These are phyloP conservation scores for Schizotus pectinicornis DNA, from an alignment of 2,888 invertebrate species.

Conservation along the genomic window DNA sequence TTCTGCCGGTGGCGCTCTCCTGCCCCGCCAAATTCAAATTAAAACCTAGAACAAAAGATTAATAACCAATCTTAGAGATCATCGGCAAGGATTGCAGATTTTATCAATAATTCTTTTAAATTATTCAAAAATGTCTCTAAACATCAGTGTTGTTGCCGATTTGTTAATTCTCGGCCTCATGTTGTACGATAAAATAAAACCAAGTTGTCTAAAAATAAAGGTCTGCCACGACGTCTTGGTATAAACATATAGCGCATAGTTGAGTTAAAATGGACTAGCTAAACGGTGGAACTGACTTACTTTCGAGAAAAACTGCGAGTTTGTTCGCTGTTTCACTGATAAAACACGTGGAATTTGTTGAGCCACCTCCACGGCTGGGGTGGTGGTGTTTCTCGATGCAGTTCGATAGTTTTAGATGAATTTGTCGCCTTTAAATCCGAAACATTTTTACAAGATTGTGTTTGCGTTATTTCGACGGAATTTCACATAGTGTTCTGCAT, in stretches of 20 bases:
- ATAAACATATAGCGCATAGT: slow-evolving; percentile 53
- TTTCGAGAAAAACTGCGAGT: slow-evolving; percentile 13
- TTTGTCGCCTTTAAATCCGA: slow-evolving; percentile 1
- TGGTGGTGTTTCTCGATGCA: neutral
- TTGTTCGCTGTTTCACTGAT: neutral
- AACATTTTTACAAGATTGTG: slow-evolving; percentile 11
- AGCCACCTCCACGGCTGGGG: neutral
- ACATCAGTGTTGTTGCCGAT: neutral
- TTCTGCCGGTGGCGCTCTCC: neutral
- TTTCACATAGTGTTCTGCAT: neutral
- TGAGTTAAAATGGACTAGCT: slow-evolving; percentile 50
- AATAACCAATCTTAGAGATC: no score
- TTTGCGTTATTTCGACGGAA: slow-evolving; percentile 2
- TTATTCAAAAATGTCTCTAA: neutral
- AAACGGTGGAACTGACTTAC: slow-evolving; percentile 42
- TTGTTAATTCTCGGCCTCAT: slow-evolving; percentile 4
- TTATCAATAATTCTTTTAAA: neutral
- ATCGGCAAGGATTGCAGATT: no score
- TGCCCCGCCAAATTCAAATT: slow-evolving; percentile 14
- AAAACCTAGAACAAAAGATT: neutral
- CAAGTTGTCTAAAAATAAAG: slow-evolving; percentile 56
- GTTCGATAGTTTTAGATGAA: slow-evolving; percentile 11
- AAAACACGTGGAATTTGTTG: neutral
- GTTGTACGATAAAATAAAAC: slow-evolving; percentile 37
- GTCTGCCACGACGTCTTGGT: slow-evolving; percentile 50